A percentile compares a stretch with the other conserved stretches of the same genome.
Evolutionary conservation across 1,140 invertebrate genomes (phyloP).

Genomic region (Dermatophagoides farinae): DNA sequence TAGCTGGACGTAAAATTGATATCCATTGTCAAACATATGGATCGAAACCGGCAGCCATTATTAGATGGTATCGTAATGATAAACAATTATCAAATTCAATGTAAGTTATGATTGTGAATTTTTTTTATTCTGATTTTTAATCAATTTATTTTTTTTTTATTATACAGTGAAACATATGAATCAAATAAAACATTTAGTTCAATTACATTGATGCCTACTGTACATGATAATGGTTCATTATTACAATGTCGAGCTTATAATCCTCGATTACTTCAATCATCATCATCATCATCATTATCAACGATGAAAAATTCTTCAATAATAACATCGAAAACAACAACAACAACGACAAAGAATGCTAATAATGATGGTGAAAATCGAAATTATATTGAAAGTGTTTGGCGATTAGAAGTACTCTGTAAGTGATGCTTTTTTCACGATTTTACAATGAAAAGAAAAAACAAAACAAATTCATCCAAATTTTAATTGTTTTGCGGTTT

Average conservation of each 20-base stretch:
- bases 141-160: neutral
- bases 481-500: too few relatives aligned
- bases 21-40: slow-evolving; percentile 18
- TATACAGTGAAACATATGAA: slow-evolving; percentile 9
- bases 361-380: neutral
- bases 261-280: slow-evolving; percentile 13
- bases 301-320: too few relatives aligned
- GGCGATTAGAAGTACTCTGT: neutral
- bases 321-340: neutral
- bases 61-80: slow-evolving; percentile 20
- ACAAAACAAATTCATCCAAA: too few relatives aligned
- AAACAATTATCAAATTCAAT: slow-evolving; percentile 14
- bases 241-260: slow-evolving; percentile 18
- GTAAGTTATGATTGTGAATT: slow-evolving; percentile 1
- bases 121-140: neutral
- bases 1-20: slow-evolving; percentile 17
- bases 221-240: slow-evolving; percentile 15
- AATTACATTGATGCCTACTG: slow-evolving; percentile 13
- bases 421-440: neutral
- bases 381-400: neutral
- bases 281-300: too few relatives aligned
- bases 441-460: neutral
- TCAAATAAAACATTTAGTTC: slow-evolving; percentile 14
- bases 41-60: slow-evolving; percentile 18
- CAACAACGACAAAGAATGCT: neutral